Conservation (phyloP, 2,888 invertebrate species). For the Harpalus rufipes region DNA sequence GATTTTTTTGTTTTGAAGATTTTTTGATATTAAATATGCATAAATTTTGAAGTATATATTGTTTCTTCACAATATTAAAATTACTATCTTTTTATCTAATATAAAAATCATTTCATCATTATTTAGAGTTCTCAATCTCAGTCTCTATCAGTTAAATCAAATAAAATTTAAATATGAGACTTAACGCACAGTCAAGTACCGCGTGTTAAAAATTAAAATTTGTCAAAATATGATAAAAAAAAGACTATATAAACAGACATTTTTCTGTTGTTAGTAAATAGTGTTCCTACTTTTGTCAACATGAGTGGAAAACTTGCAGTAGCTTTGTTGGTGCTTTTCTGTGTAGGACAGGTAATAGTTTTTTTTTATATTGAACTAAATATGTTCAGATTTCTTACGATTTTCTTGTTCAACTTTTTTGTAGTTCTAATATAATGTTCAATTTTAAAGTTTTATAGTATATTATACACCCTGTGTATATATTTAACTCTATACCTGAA, state of each 20-base stretch:
- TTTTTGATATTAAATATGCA: slow-evolving; percentile 1
- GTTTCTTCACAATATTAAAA: too few species aligned
- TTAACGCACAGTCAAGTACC: background rate
- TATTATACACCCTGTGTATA: too few species aligned
- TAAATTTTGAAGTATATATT: background rate
- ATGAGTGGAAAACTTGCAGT: slow-evolving; percentile 41
- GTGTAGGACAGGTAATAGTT: slow-evolving; percentile 32
- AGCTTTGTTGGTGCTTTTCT: background rate
- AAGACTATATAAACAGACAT: background rate
- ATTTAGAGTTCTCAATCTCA: too few species aligned
- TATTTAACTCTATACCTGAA: too few species aligned
- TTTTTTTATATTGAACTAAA: background rate
- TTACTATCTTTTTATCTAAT: too few species aligned
- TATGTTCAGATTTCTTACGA: background rate
- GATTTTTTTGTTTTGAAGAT: too few species aligned
- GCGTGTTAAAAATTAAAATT: background rate
- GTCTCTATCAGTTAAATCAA: background rate
- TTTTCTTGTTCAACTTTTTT: too few species aligned
- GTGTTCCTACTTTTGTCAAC: background rate
- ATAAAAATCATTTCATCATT: too few species aligned
- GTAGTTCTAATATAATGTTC: too few species aligned
- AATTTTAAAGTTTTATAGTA: too few species aligned
- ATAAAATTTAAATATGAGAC: background rate
- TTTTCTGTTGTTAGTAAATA: background rate
- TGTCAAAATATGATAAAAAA: slow-evolving; percentile 25